Evolutionary conservation across 1,140 invertebrate species (phyloP).

Genomic region (Atta texana): DNA sequence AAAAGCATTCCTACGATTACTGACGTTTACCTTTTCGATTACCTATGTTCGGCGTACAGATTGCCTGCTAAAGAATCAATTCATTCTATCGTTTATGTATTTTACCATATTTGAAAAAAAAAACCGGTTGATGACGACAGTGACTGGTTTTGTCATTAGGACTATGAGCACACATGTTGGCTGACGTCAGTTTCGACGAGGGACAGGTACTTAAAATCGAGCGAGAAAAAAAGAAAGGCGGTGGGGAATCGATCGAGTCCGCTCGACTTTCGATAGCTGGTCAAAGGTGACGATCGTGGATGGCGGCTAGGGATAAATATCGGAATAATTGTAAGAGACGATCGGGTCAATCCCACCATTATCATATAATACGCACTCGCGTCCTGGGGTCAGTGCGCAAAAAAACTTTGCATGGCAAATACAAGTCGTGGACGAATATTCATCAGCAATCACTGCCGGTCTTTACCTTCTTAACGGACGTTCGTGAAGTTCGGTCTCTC

Average conservation of each 20-base stretch:
- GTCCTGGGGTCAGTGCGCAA: constrained; percentile 27
- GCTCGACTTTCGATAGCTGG: constrained; percentile 4
- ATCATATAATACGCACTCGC: constrained; percentile 48
- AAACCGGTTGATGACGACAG: neutral
- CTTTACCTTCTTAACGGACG: constrained; percentile 48
- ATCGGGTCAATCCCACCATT: constrained; percentile 11
- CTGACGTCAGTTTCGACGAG: neutral
- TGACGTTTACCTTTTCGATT: neutral
- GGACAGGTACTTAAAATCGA: neutral
- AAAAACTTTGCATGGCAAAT: constrained; percentile 37
- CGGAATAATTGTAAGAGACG: neutral
- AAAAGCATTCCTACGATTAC: neutral
- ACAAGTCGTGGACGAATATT: constrained; percentile 26
- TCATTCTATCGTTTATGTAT: neutral
- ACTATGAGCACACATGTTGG: neutral
- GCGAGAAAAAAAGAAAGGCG: neutral
- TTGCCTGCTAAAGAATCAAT: neutral
- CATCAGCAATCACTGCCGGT: constrained; percentile 9
- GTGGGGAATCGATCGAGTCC: neutral
- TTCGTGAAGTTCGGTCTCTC: constrained; percentile 11
- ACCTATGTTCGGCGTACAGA: too few species aligned
- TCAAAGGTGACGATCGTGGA: constrained; percentile 33
- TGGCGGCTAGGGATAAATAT: neutral
- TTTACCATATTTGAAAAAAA: neutral
- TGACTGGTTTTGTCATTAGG: neutral